These are phyloP conservation scores for Anolis sagrei DNA, from an alignment of 2,113 vertebrate genomes.

Conservation along the genomic window DNA sequence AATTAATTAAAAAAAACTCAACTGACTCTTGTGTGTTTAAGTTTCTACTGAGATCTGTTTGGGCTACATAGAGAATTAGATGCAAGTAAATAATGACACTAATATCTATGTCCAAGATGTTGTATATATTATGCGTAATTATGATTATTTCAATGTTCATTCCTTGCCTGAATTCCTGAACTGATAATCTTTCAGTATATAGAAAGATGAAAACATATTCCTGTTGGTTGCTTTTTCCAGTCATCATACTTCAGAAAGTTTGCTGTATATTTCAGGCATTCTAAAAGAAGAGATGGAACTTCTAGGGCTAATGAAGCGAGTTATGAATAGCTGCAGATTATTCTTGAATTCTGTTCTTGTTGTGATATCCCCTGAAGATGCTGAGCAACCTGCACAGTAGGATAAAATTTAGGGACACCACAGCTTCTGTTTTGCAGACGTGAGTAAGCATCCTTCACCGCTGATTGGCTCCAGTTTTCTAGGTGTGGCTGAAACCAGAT, in stretches of 20 bases:
- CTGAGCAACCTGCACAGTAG: background rate
- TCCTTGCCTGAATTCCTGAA: background rate
- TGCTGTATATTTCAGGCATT: background rate
- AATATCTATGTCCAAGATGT: background rate
- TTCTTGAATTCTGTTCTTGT: background rate
- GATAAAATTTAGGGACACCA: background rate
- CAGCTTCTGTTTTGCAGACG: background rate
- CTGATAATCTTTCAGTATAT: background rate
- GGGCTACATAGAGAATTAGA: background rate
- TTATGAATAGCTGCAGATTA: background rate
- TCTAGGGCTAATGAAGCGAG: background rate
- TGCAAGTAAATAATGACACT: background rate
- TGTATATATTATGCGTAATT: no score
- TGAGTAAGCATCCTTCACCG: background rate
- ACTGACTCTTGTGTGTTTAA: background rate
- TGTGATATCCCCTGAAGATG: background rate
- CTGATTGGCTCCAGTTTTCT: background rate
- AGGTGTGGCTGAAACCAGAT: background rate
- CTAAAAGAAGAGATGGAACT: background rate
- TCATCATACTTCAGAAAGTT: background rate
- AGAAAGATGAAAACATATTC: background rate
- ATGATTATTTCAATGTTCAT: background rate
- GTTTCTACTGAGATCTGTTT: background rate
- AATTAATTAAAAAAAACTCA: no score
- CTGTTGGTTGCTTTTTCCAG: background rate